Evolutionary conservation across 30 jellyfish, hydroid and myxozoan genomes (phyloP).

Genomic region (Sanderia malayensis): DNA sequence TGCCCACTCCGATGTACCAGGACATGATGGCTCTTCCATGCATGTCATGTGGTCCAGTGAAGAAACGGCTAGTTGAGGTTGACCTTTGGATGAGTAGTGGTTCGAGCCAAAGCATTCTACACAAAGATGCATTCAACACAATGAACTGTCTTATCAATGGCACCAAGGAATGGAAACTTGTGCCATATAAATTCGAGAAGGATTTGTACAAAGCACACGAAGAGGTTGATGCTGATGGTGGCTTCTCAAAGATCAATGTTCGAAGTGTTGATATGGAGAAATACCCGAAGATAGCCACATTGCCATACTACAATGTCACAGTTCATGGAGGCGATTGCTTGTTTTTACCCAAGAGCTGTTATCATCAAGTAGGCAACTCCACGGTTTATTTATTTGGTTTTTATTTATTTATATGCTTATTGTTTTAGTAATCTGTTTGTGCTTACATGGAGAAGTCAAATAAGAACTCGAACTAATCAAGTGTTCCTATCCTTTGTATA

Average conservation of each 20-base stretch:
- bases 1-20: conserved; percentile 79
- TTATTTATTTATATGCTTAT: too few species aligned
- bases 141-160: too few species aligned
- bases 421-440: too few species aligned
- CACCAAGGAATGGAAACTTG: too few species aligned
- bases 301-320: conserved; percentile 62
- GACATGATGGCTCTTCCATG: conserved; percentile 68
- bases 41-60: conserved; percentile 78
- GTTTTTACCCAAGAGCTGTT: conserved; percentile 65
- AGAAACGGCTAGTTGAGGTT: conserved; percentile 60
- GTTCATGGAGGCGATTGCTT: conserved; percentile 73
- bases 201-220: conserved; percentile 18
- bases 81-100: conserved; percentile 90
- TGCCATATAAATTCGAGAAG: conserved; percentile 51
- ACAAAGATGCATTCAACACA: too few species aligned
- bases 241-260: conserved; percentile 62
- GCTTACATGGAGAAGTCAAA: too few species aligned
- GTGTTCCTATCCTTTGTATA: too few species aligned
- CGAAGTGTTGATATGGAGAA: conserved; percentile 44
- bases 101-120: too few species aligned
- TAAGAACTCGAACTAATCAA: too few species aligned
- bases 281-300: conserved; percentile 36
- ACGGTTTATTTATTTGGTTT: too few species aligned
- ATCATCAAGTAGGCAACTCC: conserved; percentile 43
- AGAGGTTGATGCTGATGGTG: conserved; percentile 36